Percentiles rank a stretch among this genome's conserved stretches.
Conservation (phyloP, 2,797 vertebrate species). For the Danio albolineatus region DNA sequence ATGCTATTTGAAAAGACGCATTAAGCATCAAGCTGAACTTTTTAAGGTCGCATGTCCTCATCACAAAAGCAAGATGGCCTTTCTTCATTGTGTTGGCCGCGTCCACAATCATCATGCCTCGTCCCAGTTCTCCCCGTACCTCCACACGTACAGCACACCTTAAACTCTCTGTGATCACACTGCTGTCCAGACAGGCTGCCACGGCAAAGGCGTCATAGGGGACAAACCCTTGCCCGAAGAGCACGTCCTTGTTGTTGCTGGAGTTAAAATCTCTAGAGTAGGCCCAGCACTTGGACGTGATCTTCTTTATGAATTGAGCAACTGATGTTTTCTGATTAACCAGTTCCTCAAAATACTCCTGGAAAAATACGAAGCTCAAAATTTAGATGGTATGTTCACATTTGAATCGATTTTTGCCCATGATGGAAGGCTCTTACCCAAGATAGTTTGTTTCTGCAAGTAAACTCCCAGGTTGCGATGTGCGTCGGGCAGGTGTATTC, state of each 20-base stretch:
- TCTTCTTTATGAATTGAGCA: conserved; percentile 78
- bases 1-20: conserved; percentile 68
- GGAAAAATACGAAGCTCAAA: not conserved
- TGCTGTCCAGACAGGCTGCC: conserved; percentile 76
- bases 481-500: conserved; percentile 78
- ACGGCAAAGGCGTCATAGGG: conserved; percentile 79
- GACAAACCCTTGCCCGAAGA: conserved; percentile 77
- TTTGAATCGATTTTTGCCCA: not conserved
- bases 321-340: conserved; percentile 71
- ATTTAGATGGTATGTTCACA: not conserved
- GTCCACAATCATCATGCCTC: conserved; percentile 81
- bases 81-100: conserved; percentile 70
- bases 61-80: conserved; percentile 69
- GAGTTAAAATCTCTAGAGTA: conserved; percentile 65
- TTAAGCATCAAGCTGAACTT: conserved; percentile 76
- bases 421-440: conserved; percentile 72
- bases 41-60: conserved; percentile 72
- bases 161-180: conserved; percentile 70
- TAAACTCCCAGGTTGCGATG: conserved; percentile 78
- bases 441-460: conserved; percentile 73
- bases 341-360: conserved; percentile 81
- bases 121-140: conserved; percentile 72
- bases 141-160: conserved; percentile 76
- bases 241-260: conserved; percentile 66
- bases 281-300: conserved; percentile 75